These are phyloP conservation scores for Macropis europaea DNA, from an alignment of 2,888 invertebrate species.

Conservation along the genomic window DNA sequence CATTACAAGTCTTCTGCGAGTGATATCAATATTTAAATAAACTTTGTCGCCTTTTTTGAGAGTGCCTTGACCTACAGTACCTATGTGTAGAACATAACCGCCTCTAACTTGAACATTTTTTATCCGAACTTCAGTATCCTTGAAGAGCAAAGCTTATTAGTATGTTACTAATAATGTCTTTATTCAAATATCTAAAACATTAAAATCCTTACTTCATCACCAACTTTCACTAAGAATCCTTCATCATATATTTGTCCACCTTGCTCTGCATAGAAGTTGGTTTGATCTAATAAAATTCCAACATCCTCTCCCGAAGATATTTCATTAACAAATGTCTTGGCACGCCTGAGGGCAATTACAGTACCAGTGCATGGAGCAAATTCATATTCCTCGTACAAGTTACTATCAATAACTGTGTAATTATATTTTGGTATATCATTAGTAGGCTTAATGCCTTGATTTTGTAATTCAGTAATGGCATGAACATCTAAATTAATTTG, in stretches of 20 bases:
- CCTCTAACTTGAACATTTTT: slow-evolving; percentile 96
- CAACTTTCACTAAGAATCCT: slow-evolving; percentile 91
- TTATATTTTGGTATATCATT: slow-evolving; percentile 96
- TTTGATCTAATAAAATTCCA: slow-evolving; percentile 94
- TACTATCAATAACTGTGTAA: slow-evolving; percentile 86
- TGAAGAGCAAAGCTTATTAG: slow-evolving; percentile 24
- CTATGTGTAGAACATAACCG: slow-evolving; percentile 97
- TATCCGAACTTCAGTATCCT: slow-evolving; percentile 93
- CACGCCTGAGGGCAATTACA: slow-evolving; percentile 89
- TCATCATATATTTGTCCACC: slow-evolving; percentile 99
- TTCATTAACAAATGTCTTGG: slow-evolving; percentile 92
- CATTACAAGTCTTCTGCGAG: slow-evolving; percentile 95
- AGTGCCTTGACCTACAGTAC: slow-evolving; percentile 89
- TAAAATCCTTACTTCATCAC: slow-evolving; percentile 88
- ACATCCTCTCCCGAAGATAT: slow-evolving; percentile 93
- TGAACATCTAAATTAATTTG: slow-evolving; percentile 96
- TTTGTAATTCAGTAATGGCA: slow-evolving; percentile 94
- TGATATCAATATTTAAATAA: slow-evolving; percentile 89
- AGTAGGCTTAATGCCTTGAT: slow-evolving; percentile 88
- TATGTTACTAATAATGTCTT: too few relatives aligned
- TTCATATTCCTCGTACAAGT: slow-evolving; percentile 87
- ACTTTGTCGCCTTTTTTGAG: slow-evolving; percentile 93
- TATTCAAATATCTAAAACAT: too few relatives aligned
- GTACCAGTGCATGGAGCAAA: slow-evolving; percentile 88
- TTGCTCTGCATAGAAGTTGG: slow-evolving; percentile 99